phyloP scores from a whole-genome alignment of 2,113 vertebrate species.

The Takifugu bimaculatus region DNA sequence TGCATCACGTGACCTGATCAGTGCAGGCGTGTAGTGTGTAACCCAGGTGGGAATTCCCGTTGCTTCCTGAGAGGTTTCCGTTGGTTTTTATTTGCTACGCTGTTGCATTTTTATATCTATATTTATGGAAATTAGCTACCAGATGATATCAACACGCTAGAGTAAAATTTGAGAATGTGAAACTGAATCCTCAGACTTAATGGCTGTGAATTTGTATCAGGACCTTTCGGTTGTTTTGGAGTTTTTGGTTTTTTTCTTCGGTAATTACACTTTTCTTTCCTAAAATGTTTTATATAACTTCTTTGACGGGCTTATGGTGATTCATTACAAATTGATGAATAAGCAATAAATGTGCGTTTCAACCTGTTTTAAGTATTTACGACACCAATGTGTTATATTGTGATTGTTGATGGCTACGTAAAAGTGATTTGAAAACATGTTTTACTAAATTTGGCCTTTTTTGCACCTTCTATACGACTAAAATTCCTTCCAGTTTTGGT shows the following conservation, averaged over 20 bases:
- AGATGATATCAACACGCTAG: conserved; percentile 59
- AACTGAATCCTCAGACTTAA: conserved; percentile 70
- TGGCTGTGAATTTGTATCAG: conserved; percentile 76
- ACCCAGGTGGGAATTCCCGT: conserved; percentile 52
- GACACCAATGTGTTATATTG: not conserved
- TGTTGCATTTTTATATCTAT: conserved; percentile 72
- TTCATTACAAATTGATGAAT: conserved; percentile 37
- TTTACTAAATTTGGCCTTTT: too few relatives aligned
- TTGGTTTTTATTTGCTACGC: conserved; percentile 68
- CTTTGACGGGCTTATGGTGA: conserved; percentile 56
- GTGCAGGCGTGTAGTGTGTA: conserved; percentile 50
- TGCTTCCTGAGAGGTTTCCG: conserved; percentile 60
- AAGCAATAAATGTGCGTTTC: conserved; percentile 16
- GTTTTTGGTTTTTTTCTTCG: conserved; percentile 37
- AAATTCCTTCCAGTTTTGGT: too few relatives aligned
- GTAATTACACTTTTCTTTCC: conserved; percentile 48
- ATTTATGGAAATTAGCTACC: conserved; percentile 48
- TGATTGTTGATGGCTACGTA: not conserved
- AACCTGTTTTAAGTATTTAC: not conserved
- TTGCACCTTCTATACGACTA: too few relatives aligned
- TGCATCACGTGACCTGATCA: conserved; percentile 60
- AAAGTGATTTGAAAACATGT: not conserved
- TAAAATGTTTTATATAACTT: conserved; percentile 48
- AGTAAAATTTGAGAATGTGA: conserved; percentile 68
- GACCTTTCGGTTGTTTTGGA: conserved; percentile 17